Conservation (phyloP, 2,113 vertebrate species). For the Cynoglossus semilaevis region DNA sequence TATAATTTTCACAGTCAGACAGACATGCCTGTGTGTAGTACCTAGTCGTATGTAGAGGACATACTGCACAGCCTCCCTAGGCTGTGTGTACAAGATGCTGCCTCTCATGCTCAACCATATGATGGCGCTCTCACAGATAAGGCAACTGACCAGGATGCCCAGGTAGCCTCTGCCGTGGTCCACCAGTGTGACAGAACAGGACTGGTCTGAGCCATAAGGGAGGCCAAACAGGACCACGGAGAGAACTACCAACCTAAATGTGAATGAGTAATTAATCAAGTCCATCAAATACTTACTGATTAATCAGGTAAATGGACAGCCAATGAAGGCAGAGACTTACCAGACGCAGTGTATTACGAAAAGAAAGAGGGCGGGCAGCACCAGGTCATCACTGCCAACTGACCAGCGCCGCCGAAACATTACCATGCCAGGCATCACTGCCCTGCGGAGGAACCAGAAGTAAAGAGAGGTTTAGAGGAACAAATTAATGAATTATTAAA, state of each 20-base stretch:
- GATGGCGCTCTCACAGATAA: conserved; percentile 98
- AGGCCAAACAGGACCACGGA: conserved; percentile 97
- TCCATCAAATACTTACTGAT: background rate
- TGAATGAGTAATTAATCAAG: background rate
- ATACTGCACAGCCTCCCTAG: conserved; percentile 96
- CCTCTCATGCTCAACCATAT: conserved; percentile 99
- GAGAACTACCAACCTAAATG: conserved; percentile 92
- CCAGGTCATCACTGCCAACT: conserved; percentile 99
- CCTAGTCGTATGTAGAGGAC: conserved; percentile 97
- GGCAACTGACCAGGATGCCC: conserved; percentile 96
- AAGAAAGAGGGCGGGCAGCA: conserved; percentile 96
- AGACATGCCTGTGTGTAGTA: conserved; percentile 66
- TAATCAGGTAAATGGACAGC: background rate
- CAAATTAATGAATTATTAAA: conserved; percentile 17
- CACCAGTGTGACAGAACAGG: conserved; percentile 93
- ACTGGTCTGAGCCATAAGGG: conserved; percentile 88
- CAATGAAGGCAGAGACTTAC: conserved; percentile 70
- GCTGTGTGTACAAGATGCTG: conserved; percentile 97
- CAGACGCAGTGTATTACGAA: conserved; percentile 97
- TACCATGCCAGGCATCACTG: conserved; percentile 94
- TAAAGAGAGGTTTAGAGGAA: background rate
- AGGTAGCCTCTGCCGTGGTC: conserved; percentile 97
- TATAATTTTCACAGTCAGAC: too few relatives aligned
- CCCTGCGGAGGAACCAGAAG: conserved; percentile 58
- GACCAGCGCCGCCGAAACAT: conserved; percentile 99